Evolutionary conservation across 2,113 vertebrate species (phyloP).

Genomic region (Misgurnus mizolepis): DNA sequence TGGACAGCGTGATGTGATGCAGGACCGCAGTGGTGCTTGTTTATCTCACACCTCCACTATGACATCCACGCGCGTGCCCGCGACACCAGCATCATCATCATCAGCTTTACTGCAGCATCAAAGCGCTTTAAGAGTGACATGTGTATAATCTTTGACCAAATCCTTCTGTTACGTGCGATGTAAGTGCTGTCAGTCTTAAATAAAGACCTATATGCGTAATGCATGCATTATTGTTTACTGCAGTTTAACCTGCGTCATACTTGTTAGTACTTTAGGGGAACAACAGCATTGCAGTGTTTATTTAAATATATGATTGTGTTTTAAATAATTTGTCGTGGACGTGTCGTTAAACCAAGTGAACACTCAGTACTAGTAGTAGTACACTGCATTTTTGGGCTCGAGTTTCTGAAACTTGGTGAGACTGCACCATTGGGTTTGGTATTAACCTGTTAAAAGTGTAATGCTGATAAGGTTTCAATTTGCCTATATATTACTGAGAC

Average conservation of each 20-base stretch:
- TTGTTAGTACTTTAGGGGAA: background rate
- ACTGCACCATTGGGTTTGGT: too few relatives aligned
- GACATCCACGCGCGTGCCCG: conserved; percentile 31
- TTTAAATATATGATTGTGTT: too few relatives aligned
- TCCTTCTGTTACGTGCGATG: background rate
- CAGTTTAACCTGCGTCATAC: conserved; percentile 36
- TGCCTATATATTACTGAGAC: too few relatives aligned
- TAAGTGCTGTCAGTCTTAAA: background rate
- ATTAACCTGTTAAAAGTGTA: too few relatives aligned
- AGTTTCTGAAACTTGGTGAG: too few relatives aligned
- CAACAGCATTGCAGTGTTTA: too few relatives aligned
- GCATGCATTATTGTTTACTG: background rate
- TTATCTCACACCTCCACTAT: conserved; percentile 37
- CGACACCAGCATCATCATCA: conserved; percentile 58
- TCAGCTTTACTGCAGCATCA: conserved; percentile 26
- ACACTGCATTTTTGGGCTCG: too few relatives aligned
- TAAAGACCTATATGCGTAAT: background rate
- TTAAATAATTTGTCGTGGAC: too few relatives aligned
- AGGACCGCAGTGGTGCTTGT: conserved; percentile 38
- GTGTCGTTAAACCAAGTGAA: too few relatives aligned
- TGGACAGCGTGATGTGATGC: conserved; percentile 29
- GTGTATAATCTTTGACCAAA: background rate
- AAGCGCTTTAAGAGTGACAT: background rate
- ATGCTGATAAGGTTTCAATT: too few relatives aligned
- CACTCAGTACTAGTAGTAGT: too few relatives aligned